Percentiles rank a stretch among this genome's conserved stretches.
These are phyloP conservation scores for Nyctereutes procyonoides DNA, from an alignment of 2,113 vertebrate species.

Conservation along the genomic window DNA sequence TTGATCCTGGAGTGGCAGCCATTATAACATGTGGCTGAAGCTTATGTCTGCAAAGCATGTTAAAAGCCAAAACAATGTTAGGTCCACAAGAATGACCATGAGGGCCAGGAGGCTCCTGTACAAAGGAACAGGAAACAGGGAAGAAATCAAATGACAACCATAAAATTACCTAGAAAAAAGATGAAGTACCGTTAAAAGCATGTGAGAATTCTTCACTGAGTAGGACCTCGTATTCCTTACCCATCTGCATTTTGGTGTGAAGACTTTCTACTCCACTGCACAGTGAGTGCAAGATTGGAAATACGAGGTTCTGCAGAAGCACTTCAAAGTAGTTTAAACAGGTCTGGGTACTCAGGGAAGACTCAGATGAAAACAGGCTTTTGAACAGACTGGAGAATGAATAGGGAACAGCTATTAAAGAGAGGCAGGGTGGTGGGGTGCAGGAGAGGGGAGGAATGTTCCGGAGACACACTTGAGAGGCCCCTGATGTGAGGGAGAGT, in stretches of 20 bases:
- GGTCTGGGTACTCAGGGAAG: not conserved
- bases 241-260: not conserved
- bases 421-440: not conserved
- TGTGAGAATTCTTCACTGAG: not conserved
- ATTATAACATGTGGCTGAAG: too few relatives aligned
- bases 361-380: not conserved
- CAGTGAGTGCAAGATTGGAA: not conserved
- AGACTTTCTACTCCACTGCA: not conserved
- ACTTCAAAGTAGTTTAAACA: not conserved
- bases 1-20: rapidly evolving
- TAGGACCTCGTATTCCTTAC: not conserved
- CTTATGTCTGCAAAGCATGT: not conserved
- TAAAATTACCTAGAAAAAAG: not conserved
- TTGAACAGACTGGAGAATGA: not conserved
- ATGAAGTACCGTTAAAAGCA: not conserved
- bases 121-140: not conserved
- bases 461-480: not conserved
- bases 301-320: not conserved
- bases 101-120: too few relatives aligned
- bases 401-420: not conserved
- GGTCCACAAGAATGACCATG: not conserved
- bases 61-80: not conserved
- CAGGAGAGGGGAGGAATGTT: not conserved
- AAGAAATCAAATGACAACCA: not conserved
- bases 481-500: not conserved